A percentile compares a stretch with the other conserved stretches of the same genome.
phyloP scores from a whole-genome alignment of 2,888 invertebrate species.

The Adela reaumurella region DNA sequence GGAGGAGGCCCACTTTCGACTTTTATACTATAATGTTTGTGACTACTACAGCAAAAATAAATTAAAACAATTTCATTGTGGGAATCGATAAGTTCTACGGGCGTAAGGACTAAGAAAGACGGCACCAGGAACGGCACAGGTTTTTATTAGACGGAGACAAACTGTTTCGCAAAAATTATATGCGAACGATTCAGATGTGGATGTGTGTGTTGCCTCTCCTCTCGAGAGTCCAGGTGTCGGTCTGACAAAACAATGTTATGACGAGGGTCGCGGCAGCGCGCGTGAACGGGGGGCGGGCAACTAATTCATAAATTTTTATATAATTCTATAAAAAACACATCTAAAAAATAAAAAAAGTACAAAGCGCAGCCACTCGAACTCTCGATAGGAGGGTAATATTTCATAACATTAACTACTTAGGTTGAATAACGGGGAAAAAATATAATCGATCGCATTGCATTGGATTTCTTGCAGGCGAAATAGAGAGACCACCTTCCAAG shows the following conservation, averaged over 20 bases:
- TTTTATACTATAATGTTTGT: too few relatives aligned
- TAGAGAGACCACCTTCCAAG: background rate
- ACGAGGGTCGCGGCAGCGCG: constrained; percentile 24
- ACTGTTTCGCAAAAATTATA: too few relatives aligned
- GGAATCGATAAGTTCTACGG: too few relatives aligned
- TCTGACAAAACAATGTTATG: constrained; percentile 48
- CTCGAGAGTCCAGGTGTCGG: constrained; percentile 47
- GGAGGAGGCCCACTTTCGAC: too few relatives aligned
- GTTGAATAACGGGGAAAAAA: constrained; percentile 40
- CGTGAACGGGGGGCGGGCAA: constrained; percentile 32
- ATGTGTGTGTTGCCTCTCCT: constrained; percentile 17
- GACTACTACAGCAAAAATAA: too few relatives aligned
- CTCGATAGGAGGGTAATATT: constrained; percentile 41
- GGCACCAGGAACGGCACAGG: too few relatives aligned
- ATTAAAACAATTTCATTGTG: too few relatives aligned
- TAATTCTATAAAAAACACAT: constrained; percentile 37
- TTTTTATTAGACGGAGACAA: too few relatives aligned
- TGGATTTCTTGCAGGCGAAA: background rate
- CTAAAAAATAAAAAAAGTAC: constrained; percentile 25
- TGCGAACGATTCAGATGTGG: too few relatives aligned
- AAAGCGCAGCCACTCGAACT: constrained; percentile 18
- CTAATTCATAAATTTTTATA: constrained; percentile 40
- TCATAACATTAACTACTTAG: constrained; percentile 49
- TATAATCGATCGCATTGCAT: constrained; percentile 24
- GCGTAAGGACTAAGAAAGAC: too few relatives aligned